Evolutionary conservation across 2,888 invertebrate species (phyloP).

Genomic region (Phalera bucephala): DNA sequence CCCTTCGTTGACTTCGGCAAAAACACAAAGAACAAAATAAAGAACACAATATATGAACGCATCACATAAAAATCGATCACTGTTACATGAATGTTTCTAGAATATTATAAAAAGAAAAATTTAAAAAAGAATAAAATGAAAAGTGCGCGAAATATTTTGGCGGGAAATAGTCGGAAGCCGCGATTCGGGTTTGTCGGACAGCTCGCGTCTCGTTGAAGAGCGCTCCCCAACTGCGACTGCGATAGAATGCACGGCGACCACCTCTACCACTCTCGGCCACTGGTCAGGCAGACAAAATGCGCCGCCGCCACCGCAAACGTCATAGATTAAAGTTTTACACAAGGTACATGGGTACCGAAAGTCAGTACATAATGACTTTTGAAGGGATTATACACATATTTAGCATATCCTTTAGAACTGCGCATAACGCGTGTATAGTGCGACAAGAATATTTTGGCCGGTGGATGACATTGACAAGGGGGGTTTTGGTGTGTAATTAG

Average conservation of each 20-base stretch:
- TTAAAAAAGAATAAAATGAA: conserved; percentile 8
- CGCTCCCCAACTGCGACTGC: conserved; percentile 56
- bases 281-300: conserved; percentile 62
- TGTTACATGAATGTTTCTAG: conserved; percentile 20
- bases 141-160: conserved; percentile 55
- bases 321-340: conserved; percentile 36
- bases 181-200: conserved; percentile 19
- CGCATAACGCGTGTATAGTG: no score
- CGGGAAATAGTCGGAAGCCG: conserved; percentile 54
- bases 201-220: conserved; percentile 41
- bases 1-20: conserved; percentile 67
- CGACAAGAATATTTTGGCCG: no score
- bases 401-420: no score
- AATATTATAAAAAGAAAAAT: conserved; percentile 13
- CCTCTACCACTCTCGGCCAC: conserved; percentile 54
- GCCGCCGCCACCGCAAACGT: conserved; percentile 32
- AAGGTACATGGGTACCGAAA: no score
- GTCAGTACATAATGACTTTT: no score
- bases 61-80: conserved; percentile 56
- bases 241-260: conserved; percentile 55
- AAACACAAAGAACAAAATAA: conserved; percentile 77
- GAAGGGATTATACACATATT: no score
- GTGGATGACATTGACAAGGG: no score
- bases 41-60: conserved; percentile 70
- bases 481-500: no score